Base-by-base conservation (phyloP, 2,113 vertebrate species). In the Heptranchias perlo region DNA sequence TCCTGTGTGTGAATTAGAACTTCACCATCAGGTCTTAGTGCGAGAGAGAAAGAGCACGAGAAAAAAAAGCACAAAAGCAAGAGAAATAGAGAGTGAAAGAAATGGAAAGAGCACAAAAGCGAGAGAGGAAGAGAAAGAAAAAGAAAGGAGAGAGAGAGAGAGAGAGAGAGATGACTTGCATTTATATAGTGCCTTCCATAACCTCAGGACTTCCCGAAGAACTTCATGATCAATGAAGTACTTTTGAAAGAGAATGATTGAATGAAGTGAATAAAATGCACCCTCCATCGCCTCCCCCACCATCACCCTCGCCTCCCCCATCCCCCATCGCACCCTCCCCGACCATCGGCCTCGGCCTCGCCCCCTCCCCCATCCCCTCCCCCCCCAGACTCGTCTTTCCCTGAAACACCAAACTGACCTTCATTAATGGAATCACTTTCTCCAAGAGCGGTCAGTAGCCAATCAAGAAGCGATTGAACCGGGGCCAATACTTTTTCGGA, bases 401-500 rank as follows among this genome's bases (percentile, higher is more conserved):
- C 39, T 47, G 7, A 1, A 95, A 76, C 91, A 35, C 86, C 62
- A 39, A 54, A 97, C 98, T 97, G 96, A 99, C 99, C 99, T 98
- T 98, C 98, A n/a, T 97, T 97, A 82, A 98, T 97, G 44, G 62
- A 97, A 96, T 97, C 98, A 84, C 96, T 96, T 28, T 73, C 47
- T 69, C 98, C 97, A 87, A 99, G 97, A 96, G 97, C 97, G 96
- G 96, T 94, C 96, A 99, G 98, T 44, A 99, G 97, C 96, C 96
- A 97, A 87, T 98, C 98, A 96, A 98, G 96, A 92, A 98, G 97
- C 95, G 96, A 94, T 0, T 97, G 97, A 96, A 99, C 97, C 3
- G 11, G 64, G 0, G 97, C 97, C 82, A 98, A 92, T 35, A 98
- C 97, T 2, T 96, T 97, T 39, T 97, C 97, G 82, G 98, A 97